A percentile compares a stretch with the other conserved stretches of the same genome.
phyloP scores from a whole-genome alignment of 2,113 vertebrate genomes.

The Terrapene triunguis region DNA sequence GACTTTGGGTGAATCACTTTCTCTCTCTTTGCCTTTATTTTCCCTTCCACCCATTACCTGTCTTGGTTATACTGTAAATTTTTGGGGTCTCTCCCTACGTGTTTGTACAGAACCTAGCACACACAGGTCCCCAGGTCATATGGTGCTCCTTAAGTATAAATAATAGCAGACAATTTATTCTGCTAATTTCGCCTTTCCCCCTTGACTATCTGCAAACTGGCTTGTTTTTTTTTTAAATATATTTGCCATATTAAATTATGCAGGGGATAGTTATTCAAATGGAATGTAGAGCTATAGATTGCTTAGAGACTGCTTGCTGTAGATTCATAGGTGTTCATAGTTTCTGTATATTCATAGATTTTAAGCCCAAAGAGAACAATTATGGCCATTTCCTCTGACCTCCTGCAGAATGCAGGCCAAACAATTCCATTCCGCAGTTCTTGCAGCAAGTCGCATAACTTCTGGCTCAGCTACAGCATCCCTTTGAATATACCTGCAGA shows the following conservation, averaged over 20 bases:
- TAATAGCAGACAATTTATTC: background rate
- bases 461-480: background rate
- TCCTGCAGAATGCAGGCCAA: background rate
- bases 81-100: background rate
- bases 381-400: background rate
- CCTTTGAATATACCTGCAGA: background rate
- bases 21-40: background rate
- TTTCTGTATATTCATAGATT: background rate
- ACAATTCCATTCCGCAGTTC: background rate
- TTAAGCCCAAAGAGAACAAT: background rate
- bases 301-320: background rate
- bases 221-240: background rate
- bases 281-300: background rate
- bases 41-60: background rate
- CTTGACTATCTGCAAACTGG: background rate
- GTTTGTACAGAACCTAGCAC: background rate
- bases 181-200: background rate
- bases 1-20: background rate
- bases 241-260: background rate
- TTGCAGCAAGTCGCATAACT: background rate
- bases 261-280: background rate
- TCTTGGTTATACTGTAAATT: background rate
- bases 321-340: background rate
- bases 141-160: background rate
- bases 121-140: background rate